Percentiles rank a stretch among this genome's conserved stretches.
Evolutionary conservation across 2,888 invertebrate species (phyloP).

Genomic region (Lissonota sp.): DNA sequence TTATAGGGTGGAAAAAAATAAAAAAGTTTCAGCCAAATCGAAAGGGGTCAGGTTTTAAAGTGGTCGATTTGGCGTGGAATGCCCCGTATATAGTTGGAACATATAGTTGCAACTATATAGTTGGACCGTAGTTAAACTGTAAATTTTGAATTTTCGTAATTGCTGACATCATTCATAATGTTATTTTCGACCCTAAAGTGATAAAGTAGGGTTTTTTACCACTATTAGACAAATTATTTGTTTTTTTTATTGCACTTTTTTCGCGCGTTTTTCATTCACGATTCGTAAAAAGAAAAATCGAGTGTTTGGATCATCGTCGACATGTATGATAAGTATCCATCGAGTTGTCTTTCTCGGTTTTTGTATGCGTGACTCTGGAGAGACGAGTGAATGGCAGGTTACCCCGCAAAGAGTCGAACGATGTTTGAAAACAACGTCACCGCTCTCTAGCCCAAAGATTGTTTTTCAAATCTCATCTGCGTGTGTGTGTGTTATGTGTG

Average conservation of each 20-base stretch:
- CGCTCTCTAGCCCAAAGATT: slow-evolving; percentile 63
- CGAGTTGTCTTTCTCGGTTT: not conserved
- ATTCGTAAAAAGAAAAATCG: not conserved
- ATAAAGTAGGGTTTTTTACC: too few species aligned
- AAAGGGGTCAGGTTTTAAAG: too few species aligned
- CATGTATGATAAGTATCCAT: slow-evolving; percentile 40
- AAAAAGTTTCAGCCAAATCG: too few species aligned
- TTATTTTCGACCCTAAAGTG: too few species aligned
- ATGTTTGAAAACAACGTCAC: slow-evolving; percentile 71
- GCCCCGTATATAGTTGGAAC: too few species aligned
- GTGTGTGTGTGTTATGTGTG: slow-evolving; percentile 13
- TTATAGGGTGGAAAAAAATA: too few species aligned
- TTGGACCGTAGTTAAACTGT: too few species aligned
- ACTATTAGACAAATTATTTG: not conserved
- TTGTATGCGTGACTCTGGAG: slow-evolving; percentile 24
- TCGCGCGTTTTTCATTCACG: not conserved
- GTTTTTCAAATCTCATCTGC: slow-evolving; percentile 65
- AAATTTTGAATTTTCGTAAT: too few species aligned
- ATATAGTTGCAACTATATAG: too few species aligned
- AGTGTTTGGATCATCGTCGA: not conserved
- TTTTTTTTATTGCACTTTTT: not conserved
- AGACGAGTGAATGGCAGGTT: slow-evolving; percentile 67
- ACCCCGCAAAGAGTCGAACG: slow-evolving; percentile 65
- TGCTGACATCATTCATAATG: too few species aligned
- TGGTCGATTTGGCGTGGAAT: too few species aligned